Evolutionary conservation across 2,113 vertebrate species (phyloP).

Genomic region (Oceanites oceanicus): DNA sequence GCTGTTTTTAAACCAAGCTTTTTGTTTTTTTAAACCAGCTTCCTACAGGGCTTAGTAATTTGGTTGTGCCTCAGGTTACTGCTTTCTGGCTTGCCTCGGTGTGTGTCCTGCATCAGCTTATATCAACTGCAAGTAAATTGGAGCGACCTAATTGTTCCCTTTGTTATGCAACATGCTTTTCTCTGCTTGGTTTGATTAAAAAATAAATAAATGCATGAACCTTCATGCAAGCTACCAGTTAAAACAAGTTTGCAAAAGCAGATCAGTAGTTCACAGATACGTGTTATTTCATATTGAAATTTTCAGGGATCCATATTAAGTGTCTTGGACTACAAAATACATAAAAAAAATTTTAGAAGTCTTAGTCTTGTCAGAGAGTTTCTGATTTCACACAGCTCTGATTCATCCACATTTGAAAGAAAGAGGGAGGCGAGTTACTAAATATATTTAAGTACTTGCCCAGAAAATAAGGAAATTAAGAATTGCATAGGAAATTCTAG

Average conservation of each 20-base stretch:
- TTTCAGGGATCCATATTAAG: not conserved
- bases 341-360: not conserved
- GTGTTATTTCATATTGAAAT: not conserved
- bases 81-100: slow-evolving; percentile 31
- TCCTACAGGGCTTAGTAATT: slow-evolving; percentile 13
- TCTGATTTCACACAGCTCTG: not conserved
- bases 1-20: not conserved
- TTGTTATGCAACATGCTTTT: slow-evolving; percentile 35
- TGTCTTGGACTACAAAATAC: not conserved
- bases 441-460: not conserved
- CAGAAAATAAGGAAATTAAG: not conserved
- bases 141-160: slow-evolving; percentile 42
- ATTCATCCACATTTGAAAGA: not conserved
- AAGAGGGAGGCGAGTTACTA: not conserved
- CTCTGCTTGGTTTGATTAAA: slow-evolving; percentile 6
- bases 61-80: slow-evolving; percentile 39
- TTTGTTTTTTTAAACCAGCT: not conserved
- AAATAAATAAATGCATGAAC: slow-evolving; percentile 13
- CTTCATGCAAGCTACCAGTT: not conserved
- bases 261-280: not conserved
- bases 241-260: not conserved
- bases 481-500: not conserved
- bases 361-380: not conserved
- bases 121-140: slow-evolving; percentile 18
- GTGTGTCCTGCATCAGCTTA: slow-evolving; percentile 37